Conservation (phyloP, 2,888 invertebrate genomes). For the Dryadula phaetusa region DNA sequence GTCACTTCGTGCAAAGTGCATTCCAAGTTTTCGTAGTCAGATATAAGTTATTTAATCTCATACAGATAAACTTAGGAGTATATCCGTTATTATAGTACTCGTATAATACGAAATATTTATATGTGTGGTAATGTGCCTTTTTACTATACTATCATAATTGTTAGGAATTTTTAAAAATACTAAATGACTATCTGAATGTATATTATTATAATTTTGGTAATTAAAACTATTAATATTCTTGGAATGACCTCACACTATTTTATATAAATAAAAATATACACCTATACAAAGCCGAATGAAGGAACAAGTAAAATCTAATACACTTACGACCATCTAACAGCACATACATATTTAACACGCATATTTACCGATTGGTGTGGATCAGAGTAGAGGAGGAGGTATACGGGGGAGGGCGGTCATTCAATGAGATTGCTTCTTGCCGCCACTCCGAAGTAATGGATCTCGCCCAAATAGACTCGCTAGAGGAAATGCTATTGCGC, state of each 20-base stretch:
- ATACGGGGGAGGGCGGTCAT: slow-evolving; percentile 78
- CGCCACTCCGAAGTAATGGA: slow-evolving; percentile 83
- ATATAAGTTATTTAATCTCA: slow-evolving; percentile 77
- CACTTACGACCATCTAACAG: slow-evolving; percentile 82
- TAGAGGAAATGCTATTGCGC: slow-evolving; percentile 77
- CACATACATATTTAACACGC: slow-evolving; percentile 84
- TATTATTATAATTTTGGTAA: not conserved
- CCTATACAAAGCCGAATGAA: slow-evolving; percentile 70
- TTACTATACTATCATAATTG: not conserved
- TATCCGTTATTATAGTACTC: slow-evolving; percentile 29
- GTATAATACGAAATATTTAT: not conserved
- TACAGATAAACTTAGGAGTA: slow-evolving; percentile 61
- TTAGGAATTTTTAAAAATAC: not conserved
- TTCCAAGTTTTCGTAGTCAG: slow-evolving; percentile 79
- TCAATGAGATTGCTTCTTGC: slow-evolving; percentile 86
- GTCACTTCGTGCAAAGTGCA: slow-evolving; percentile 79
- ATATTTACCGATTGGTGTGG: slow-evolving; percentile 84
- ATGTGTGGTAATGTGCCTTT: not conserved
- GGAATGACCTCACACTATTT: not conserved
- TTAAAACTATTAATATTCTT: not conserved
- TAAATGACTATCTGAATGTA: not conserved
- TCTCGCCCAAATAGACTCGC: slow-evolving; percentile 83
- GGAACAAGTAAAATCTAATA: slow-evolving; percentile 83
- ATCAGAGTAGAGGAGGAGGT: slow-evolving; percentile 63
- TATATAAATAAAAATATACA: slow-evolving; percentile 31